These are phyloP conservation scores for Trididemnum miniatum DNA, from an alignment of 23 tunicate species.

Conservation along the genomic window DNA sequence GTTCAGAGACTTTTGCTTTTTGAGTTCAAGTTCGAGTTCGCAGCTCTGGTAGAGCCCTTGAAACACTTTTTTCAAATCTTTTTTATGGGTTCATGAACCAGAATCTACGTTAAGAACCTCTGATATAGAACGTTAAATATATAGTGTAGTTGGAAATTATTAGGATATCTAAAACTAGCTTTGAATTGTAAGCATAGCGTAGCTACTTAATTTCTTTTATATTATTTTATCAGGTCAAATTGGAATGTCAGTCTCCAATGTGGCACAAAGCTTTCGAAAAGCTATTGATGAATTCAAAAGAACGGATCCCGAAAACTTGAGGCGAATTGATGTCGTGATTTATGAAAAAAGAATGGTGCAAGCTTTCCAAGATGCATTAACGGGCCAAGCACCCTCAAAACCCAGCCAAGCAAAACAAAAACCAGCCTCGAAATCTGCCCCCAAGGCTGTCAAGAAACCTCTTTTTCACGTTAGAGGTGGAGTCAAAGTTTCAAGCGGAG, in stretches of 20 bases:
- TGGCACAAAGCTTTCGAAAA: constrained; percentile 19
- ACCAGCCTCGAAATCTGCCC: not conserved
- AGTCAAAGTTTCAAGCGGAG: constrained; percentile 10
- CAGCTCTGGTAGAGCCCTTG: no score
- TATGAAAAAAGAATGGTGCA: constrained; percentile 14
- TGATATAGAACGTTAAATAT: no score
- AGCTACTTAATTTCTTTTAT: not conserved
- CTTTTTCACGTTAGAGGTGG: no score
- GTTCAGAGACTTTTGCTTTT: no score
- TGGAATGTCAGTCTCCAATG: not conserved
- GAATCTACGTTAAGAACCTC: no score
- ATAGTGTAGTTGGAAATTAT: no score
- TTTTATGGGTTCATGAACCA: no score
- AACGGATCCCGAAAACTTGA: constrained; percentile 13
- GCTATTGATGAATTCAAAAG: constrained; percentile 12
- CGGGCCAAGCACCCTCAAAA: not conserved
- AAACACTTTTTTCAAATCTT: no score
- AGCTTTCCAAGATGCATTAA: not conserved
- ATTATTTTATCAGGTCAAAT: constrained; percentile 20
- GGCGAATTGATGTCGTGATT: constrained; percentile 18
- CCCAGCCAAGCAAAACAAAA: constrained; percentile 2
- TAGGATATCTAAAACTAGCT: no score
- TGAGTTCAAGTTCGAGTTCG: no score
- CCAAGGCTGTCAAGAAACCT: not conserved
- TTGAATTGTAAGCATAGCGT: no score